A percentile compares a stretch with the other conserved stretches of the same genome.
These are phyloP conservation scores for Poicephalus meyeri DNA, from an alignment of 2,113 vertebrate species.

Conservation along the genomic window DNA sequence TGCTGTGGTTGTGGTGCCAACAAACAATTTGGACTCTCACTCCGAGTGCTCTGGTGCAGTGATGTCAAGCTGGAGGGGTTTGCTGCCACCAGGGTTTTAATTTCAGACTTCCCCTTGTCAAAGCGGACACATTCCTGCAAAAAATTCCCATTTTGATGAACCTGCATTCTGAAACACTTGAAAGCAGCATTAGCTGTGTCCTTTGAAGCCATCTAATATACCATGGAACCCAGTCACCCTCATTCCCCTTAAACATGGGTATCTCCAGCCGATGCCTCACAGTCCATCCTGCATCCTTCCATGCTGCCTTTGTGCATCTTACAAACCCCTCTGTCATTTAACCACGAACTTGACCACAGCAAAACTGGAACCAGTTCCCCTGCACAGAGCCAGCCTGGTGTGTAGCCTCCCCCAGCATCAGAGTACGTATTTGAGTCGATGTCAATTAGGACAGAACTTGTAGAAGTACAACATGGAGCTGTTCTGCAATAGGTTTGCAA, in stretches of 20 bases:
- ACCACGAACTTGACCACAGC: neutral
- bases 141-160: neutral
- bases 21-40: neutral
- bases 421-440: neutral
- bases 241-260: neutral
- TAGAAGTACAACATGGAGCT: neutral
- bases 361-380: neutral
- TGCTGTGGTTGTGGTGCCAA: neutral
- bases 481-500: neutral
- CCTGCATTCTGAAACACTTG: neutral
- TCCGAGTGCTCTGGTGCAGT: neutral
- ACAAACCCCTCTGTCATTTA: neutral
- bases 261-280: rapidly evolving
- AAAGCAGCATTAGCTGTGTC: neutral
- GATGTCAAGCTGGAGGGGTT: neutral
- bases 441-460: neutral
- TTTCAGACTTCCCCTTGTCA: neutral
- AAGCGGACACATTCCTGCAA: neutral
- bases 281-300: rapidly evolving
- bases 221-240: neutral
- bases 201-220: neutral
- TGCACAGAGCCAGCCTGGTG: neutral
- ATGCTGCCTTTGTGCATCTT: neutral
- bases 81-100: neutral
- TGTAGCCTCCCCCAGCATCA: neutral